A percentile compares a stretch with the other conserved stretches of the same genome.
Evolutionary conservation across 2,797 vertebrate genomes (phyloP).

Genomic region (Thripadectes ignobilis): DNA sequence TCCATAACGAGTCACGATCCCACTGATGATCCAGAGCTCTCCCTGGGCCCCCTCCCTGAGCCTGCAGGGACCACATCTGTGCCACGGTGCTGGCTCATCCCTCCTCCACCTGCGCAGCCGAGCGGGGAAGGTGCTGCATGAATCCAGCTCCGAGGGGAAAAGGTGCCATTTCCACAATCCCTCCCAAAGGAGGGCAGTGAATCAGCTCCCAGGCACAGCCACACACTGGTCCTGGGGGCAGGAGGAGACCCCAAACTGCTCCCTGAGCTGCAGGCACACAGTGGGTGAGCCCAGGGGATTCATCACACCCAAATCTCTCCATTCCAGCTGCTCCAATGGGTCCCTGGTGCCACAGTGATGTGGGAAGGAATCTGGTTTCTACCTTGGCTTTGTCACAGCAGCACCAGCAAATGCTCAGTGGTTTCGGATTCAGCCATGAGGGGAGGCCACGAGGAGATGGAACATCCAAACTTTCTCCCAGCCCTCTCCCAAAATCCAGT

Average conservation of each 20-base stretch:
- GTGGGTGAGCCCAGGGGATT: background rate
- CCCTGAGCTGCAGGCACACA: background rate
- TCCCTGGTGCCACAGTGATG: rapidly evolving
- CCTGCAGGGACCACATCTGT: background rate
- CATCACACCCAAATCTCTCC: background rate
- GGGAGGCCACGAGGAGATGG: background rate
- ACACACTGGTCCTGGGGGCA: rapidly evolving
- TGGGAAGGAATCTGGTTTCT: background rate
- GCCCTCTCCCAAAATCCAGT: rapidly evolving
- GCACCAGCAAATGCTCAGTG: rapidly evolving
- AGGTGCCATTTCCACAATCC: background rate
- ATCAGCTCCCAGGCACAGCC: background rate
- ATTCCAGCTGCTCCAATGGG: rapidly evolving
- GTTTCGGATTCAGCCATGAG: rapidly evolving
- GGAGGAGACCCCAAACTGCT: background rate
- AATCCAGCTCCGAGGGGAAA: background rate
- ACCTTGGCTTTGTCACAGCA: background rate
- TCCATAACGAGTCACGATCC: background rate
- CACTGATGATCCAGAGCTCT: background rate
- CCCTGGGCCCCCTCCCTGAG: background rate
- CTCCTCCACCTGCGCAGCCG: background rate
- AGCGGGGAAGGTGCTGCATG: background rate
- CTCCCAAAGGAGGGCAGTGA: background rate
- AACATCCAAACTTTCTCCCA: background rate
- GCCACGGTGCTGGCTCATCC: background rate